Percentiles rank a stretch among this genome's conserved stretches.
Conservation (phyloP, 2,113 vertebrate species). For the Aegotheles bennettii region DNA sequence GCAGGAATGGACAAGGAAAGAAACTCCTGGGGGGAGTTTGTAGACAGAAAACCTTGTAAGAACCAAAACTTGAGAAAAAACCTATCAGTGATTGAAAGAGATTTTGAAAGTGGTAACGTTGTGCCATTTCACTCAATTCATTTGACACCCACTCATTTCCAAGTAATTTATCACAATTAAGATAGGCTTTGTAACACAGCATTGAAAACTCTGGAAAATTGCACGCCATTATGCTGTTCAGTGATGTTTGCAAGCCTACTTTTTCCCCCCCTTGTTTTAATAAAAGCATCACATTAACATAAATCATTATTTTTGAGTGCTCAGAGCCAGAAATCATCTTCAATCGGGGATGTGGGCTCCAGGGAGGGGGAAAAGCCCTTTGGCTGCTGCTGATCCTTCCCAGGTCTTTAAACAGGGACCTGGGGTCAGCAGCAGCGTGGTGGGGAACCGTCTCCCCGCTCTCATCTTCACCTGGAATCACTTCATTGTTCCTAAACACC, state of each 20-base stretch:
- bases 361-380: background rate
- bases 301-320: background rate
- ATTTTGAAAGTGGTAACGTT: background rate
- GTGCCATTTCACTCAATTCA: background rate
- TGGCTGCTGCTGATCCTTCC: background rate
- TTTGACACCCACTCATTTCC: background rate
- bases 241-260: background rate
- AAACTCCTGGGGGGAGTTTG: background rate
- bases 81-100: background rate
- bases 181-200: background rate
- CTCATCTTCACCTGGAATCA: background rate
- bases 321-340: background rate
- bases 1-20: background rate
- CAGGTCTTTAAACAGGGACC: fast-evolving
- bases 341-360: background rate
- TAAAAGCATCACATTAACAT: background rate
- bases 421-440: background rate
- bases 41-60: background rate
- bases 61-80: background rate
- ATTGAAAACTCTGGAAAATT: background rate
- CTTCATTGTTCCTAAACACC: background rate
- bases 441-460: background rate
- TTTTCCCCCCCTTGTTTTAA: background rate
- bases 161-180: conserved; percentile 20
- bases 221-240: background rate